Percentiles rank a stretch among this genome's conserved stretches.
Conservation (phyloP, 2,113 vertebrate species). For the Apeltes quadracus region DNA sequence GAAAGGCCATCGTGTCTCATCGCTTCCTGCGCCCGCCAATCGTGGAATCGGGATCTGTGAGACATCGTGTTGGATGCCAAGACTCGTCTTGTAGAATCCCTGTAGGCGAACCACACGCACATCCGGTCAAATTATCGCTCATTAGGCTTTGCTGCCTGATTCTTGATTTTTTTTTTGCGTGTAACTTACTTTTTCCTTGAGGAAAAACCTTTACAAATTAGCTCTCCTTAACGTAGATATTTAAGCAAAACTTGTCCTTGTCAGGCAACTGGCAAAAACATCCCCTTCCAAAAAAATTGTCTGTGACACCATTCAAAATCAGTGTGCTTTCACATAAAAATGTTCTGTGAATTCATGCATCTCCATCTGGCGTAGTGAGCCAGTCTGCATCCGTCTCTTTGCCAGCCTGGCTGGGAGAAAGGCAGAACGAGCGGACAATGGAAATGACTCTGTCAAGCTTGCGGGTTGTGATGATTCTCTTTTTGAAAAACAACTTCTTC, state of each 20-base stretch:
- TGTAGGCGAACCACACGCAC: slow-evolving; percentile 23
- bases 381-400: slow-evolving; percentile 48
- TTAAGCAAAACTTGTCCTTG: slow-evolving; percentile 9
- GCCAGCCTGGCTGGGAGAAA: slow-evolving; percentile 36
- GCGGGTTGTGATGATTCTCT: slow-evolving; percentile 47
- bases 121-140: slow-evolving; percentile 3
- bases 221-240: slow-evolving; percentile 5
- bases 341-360: slow-evolving; percentile 63
- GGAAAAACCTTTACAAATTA: slow-evolving; percentile 15
- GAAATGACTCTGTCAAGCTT: slow-evolving; percentile 33
- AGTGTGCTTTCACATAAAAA: slow-evolving; percentile 49
- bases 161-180: slow-evolving; percentile 43
- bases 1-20: slow-evolving; percentile 45
- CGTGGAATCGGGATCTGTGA: slow-evolving; percentile 33
- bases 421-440: slow-evolving; percentile 39
- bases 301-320: slow-evolving; percentile 37
- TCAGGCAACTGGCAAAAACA: slow-evolving; percentile 27
- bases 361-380: slow-evolving; percentile 61
- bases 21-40: slow-evolving; percentile 39
- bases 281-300: slow-evolving; percentile 14
- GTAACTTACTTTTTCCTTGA: slow-evolving; percentile 27
- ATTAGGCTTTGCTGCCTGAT: slow-evolving; percentile 27
- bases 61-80: slow-evolving; percentile 10
- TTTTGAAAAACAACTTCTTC: slow-evolving; percentile 56
- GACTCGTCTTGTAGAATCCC: slow-evolving; percentile 38